Evolutionary conservation across 2,888 invertebrate genomes (phyloP), one percentile per base, ranked within the genome.

Genomic region (Polietes domitor): DNA sequence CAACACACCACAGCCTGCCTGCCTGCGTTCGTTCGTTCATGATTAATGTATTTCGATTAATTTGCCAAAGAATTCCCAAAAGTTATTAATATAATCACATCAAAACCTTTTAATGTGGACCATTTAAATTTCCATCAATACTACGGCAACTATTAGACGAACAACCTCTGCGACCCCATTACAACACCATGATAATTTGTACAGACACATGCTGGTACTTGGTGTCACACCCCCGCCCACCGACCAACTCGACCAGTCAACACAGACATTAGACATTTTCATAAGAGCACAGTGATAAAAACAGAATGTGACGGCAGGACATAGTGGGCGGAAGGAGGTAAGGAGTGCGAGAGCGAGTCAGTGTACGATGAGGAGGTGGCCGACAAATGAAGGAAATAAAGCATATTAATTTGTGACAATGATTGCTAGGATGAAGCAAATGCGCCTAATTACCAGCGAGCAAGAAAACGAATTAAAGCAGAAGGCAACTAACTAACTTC

Each of bases 61-160:
- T 76, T 65, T 76, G 41, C 55, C 24, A 53, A 77, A 43, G 17
- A 61, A 71, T 77, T 71, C 71, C 61, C 71, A 58, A 70, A 77
- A 71, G 21, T 61, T 77, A 71, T 77, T 77, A 71, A 63, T 41
- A 61, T 71, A 71, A 77, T 71, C 43, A 61, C 12, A 71, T 77
- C 71, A 77, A 50, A 63, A 17, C 63, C 19, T n/a, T 61, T 47
- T 43, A 43, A 43, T 32, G 12, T 1, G 19, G 21, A 68, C 37
- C 53, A 53, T 24, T 75, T 24, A 53, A 55, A 77, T 37, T 63
- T 24, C 2, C 63, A 65, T 53, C 63, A 76, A 76, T 53, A 24
- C 32, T n/a, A n/a, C 10, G 10, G 9, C 0, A 53, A 47, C 47
- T 47, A 47, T 47, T 47, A n/a, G 47, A 47, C 1, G 47, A 47